Evolutionary conservation across 2,888 invertebrate species (phyloP).

Genomic region (Zygothrica quintamaculata): DNA sequence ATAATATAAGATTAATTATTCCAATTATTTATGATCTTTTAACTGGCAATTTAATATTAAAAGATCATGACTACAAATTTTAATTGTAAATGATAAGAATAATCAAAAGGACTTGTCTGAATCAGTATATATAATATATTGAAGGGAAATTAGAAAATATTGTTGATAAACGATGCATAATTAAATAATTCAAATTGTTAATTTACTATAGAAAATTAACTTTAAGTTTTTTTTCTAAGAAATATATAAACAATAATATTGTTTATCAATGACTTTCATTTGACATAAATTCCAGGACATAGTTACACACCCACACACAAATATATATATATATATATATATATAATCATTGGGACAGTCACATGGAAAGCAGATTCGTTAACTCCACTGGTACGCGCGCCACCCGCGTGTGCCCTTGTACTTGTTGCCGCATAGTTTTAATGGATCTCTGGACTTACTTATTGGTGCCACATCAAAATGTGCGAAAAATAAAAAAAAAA

Average conservation of each 20-base stretch:
- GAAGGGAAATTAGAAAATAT: too few species aligned
- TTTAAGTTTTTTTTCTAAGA: too few species aligned
- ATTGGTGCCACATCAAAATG: slow-evolving; percentile 13
- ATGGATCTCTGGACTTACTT: slow-evolving; percentile 3
- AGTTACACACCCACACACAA: slow-evolving; percentile 11
- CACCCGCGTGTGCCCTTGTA: slow-evolving; percentile 16
- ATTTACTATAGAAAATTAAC: too few species aligned
- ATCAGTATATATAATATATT: too few species aligned
- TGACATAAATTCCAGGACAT: slow-evolving; percentile 19
- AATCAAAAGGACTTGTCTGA: too few species aligned
- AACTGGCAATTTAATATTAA: background rate
- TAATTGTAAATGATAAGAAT: too few species aligned
- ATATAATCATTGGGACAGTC: too few species aligned
- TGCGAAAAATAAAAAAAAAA: slow-evolving; percentile 16
- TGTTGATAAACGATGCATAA: too few species aligned
- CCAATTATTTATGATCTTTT: background rate
- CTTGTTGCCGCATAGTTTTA: slow-evolving; percentile 47
- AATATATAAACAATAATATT: too few species aligned
- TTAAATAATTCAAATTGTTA: too few species aligned
- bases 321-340: too few species aligned
- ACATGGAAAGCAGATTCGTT: slow-evolving; percentile 9
- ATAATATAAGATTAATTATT: background rate
- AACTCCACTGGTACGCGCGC: slow-evolving; percentile 24
- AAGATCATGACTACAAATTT: too few species aligned
- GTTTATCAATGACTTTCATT: background rate